Conservation (phyloP, 1,140 invertebrate genomes). For the Drosophila chauvacae region DNA sequence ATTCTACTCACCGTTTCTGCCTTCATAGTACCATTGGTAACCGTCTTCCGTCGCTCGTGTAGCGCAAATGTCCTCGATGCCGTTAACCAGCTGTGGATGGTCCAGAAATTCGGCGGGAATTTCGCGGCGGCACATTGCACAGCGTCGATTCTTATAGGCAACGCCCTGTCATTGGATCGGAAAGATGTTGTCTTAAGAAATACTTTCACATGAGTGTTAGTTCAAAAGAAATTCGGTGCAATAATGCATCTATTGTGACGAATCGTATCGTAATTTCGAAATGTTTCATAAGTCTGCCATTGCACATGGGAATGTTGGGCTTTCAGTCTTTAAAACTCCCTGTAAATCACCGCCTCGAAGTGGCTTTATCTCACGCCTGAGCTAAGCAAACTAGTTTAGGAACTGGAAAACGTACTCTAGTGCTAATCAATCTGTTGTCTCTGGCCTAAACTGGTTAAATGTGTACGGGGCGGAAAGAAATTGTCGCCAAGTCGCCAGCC, state of each 20-base stretch:
- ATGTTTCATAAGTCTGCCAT: neutral
- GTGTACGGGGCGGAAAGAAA: constrained; percentile 1
- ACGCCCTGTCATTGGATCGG: constrained; percentile 87
- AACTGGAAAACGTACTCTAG: constrained; percentile 26
- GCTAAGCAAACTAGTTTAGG: constrained; percentile 7
- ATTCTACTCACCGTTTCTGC: constrained; percentile 90
- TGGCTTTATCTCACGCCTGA: neutral
- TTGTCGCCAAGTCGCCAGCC: constrained; percentile 35
- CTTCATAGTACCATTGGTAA: constrained; percentile 98
- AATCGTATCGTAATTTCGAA: neutral
- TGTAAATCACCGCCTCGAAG: neutral
- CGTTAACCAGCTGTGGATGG: constrained; percentile 91
- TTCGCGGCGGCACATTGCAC: constrained; percentile 93
- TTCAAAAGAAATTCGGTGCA: neutral
- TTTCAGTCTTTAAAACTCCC: neutral
- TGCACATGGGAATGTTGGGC: neutral
- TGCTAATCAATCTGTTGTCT: constrained; percentile 19
- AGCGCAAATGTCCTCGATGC: constrained; percentile 85
- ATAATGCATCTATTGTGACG: no score
- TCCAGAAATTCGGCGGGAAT: constrained; percentile 94
- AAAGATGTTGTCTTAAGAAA: constrained; percentile 8
- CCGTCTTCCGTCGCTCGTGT: constrained; percentile 87
- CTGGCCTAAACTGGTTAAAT: constrained; percentile 13
- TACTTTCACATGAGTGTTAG: neutral
- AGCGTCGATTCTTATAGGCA: constrained; percentile 92